Conservation (phyloP, 1,140 invertebrate species). For the Drosophila elegans region DNA sequence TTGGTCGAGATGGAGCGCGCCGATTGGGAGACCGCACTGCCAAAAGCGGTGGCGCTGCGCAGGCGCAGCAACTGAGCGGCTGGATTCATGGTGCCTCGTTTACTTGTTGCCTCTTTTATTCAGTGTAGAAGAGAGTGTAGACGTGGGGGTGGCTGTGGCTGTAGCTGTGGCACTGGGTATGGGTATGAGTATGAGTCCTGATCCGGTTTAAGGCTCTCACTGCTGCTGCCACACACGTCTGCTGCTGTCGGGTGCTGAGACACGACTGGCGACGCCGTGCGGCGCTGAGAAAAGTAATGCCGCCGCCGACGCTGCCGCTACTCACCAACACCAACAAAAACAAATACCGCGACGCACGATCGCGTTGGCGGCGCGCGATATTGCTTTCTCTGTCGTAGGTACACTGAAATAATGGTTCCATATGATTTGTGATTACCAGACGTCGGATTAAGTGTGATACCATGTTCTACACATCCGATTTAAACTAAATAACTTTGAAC, state of each 20-base stretch:
- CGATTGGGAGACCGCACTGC: slow-evolving; percentile 11
- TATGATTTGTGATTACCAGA: not conserved
- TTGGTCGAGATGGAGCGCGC: slow-evolving; percentile 60
- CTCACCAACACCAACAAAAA: slow-evolving; percentile 12
- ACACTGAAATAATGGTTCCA: slow-evolving; percentile 1
- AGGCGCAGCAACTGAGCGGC: slow-evolving; percentile 60
- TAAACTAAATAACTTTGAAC: no score
- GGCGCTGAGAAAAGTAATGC: slow-evolving; percentile 40
- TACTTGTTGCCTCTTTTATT: not conserved
- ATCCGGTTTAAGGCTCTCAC: not conserved
- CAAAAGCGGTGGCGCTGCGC: slow-evolving; percentile 47
- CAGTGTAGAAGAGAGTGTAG: not conserved
- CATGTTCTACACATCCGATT: no score
- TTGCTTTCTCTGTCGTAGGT: not conserved
- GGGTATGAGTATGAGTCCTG: not conserved
- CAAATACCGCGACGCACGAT: slow-evolving; percentile 14
- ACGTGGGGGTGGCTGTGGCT: no score
- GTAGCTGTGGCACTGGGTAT: not conserved
- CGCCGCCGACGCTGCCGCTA: slow-evolving; percentile 20
- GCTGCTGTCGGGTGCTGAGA: slow-evolving; percentile 66
- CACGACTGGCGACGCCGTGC: slow-evolving; percentile 65
- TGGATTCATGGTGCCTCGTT: slow-evolving; percentile 51
- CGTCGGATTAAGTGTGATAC: no score
- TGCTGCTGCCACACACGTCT: slow-evolving; percentile 54
- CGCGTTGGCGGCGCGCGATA: slow-evolving; percentile 21